These are phyloP conservation scores for Arvicanthis niloticus DNA, from an alignment of 2,113 vertebrate genomes.

Conservation along the genomic window DNA sequence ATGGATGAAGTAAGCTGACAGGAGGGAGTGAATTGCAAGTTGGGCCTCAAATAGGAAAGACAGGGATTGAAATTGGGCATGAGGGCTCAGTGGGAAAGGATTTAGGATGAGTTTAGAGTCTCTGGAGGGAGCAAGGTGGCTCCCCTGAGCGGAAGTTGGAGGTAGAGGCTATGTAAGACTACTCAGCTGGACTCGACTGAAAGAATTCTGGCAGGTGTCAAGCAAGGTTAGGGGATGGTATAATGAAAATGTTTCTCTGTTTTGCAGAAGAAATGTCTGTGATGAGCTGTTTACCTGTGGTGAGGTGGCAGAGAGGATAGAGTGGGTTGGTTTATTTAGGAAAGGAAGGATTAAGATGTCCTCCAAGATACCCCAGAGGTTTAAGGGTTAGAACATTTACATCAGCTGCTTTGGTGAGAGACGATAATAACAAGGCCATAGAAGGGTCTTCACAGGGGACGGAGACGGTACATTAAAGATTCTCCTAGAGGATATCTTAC, in stretches of 20 bases:
- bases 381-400: conserved; percentile 11
- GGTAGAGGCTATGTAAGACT: conserved; percentile 45
- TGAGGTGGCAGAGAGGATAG: conserved; percentile 11
- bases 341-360: conserved; percentile 29
- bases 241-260: conserved; percentile 59
- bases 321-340: conserved; percentile 40
- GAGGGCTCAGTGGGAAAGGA: not conserved
- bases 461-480: conserved; percentile 31
- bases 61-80: conserved; percentile 33
- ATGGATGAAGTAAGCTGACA: conserved; percentile 46
- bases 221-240: conserved; percentile 56
- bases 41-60: conserved; percentile 43
- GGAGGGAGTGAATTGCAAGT: conserved; percentile 36
- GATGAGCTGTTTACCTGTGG: conserved; percentile 35
- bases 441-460: conserved; percentile 11
- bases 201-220: conserved; percentile 61
- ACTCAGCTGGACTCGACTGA: not conserved
- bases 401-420: conserved; percentile 22
- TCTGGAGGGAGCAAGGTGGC: conserved; percentile 3
- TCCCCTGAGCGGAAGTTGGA: not conserved
- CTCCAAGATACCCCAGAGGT: conserved; percentile 6
- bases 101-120: conserved; percentile 56
- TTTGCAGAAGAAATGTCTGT: conserved; percentile 30
- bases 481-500: conserved; percentile 41
- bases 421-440: not conserved